These are phyloP conservation scores for Ladona fulva DNA, from an alignment of 1,140 invertebrate genomes.

Conservation along the genomic window DNA sequence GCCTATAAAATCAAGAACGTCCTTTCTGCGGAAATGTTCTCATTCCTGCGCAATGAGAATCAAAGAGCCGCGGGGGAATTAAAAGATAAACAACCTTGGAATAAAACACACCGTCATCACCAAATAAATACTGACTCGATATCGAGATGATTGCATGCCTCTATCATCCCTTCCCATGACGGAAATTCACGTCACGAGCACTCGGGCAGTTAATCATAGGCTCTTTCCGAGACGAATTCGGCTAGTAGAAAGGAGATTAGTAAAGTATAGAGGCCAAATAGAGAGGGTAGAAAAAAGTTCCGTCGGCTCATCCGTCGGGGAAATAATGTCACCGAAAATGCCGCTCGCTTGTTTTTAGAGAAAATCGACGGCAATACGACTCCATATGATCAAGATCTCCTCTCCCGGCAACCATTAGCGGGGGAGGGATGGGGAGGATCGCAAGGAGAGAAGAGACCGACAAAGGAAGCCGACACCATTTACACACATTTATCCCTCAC, in stretches of 20 bases:
- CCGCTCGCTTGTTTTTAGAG: constrained; percentile 22
- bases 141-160: no score
- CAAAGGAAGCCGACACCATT: not conserved
- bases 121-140: no score
- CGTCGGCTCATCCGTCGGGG: constrained; percentile 38
- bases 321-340: constrained; percentile 34
- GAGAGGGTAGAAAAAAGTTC: constrained; percentile 35
- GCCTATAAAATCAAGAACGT: no score
- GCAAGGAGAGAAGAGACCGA: constrained; percentile 19
- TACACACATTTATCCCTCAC: constrained; percentile 4
- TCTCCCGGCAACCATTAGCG: constrained; percentile 27
- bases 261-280: constrained; percentile 27
- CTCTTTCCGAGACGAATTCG: constrained; percentile 13
- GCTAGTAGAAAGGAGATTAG: constrained; percentile 19
- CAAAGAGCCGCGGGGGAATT: no score
- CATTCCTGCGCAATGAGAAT: no score
- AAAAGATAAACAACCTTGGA: no score
- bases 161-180: no score
- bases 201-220: no score
- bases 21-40: no score
- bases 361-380: no score
- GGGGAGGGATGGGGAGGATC: constrained; percentile 14
- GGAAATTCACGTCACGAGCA: no score
- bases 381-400: constrained; percentile 31
- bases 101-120: no score